Evolutionary conservation across 2,797 vertebrate species (phyloP), one percentile per base, ranked within the genome.

Genomic region (Esox lucius): DNA sequence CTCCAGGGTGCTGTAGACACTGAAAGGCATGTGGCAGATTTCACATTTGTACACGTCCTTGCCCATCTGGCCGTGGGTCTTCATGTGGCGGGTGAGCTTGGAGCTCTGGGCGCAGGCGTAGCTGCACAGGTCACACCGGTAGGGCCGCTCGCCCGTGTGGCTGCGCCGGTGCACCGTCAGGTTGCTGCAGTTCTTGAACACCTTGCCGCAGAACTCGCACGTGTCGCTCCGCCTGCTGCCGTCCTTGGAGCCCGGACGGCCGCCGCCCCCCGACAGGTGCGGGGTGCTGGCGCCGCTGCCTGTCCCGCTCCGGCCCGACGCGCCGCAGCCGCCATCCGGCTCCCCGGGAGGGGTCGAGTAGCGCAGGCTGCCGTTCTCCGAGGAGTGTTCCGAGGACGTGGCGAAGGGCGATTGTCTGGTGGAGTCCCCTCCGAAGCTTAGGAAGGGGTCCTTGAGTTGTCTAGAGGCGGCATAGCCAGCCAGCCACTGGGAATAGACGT

Each of bases 1-100:
- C 95, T 99, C 97, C 94, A 99, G 96, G 94, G 97, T 99, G 96
- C 97, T 98, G 96, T 99, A 99, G 94, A 99, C 97, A 94, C 97
- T 98, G 95, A 99, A 98, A 97, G 97, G 97, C 97, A 99, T 99
- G 96, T 99, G 97, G 95, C 97, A 99, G 96, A 99, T 98, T 94
- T 99, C 97, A 95, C 97, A 99, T 95, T 98, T 98, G 95, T 98
- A 98, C 95, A 99, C 96, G 93, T 98, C 97, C 94, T 98, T 98
- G 93, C 97, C 97, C 96, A 97, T 96, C 95, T 99, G 97, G 93
- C 97, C 97, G 80, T 99, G 97, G 92, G 97, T 99, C 95, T 99
- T 99, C 97, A 99, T 99, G 94, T 99, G 97, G 92, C 97, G 96
- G 86, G 97, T 99, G 93, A 99, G 97, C 94, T 99, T 99, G 91